Evolutionary conservation across 2,113 vertebrate genomes (phyloP), one percentile per base, ranked within the genome.

Genomic region (Rhabdomys dilectus): DNA sequence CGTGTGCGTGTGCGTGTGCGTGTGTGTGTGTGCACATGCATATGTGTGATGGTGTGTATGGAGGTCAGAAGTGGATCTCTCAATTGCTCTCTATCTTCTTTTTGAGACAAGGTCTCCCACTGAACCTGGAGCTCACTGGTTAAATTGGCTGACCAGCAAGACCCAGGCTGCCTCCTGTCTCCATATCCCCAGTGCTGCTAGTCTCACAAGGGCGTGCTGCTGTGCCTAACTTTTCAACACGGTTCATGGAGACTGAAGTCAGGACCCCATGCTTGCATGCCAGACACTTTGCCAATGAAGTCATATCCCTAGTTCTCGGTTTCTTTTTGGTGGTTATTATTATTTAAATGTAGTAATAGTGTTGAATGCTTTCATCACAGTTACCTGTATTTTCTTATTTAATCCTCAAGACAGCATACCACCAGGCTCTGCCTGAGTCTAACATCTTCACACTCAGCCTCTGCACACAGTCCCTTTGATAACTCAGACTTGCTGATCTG

Each of bases 401-500:
- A 82, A 64, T 48, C 19, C 51, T 66, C 29, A 72, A 21, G 24
- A 80, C 29, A 62, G 56, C n/a, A 13, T 64, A 76, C 6, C 17
- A 48, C 31, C 75, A 42, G 17, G 39, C n/a, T 92, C 45, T 93
- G 78, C 64, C 51, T 70, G 81, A 4, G 15, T 93, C 62, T 84
- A 26, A 76, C 1, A 1, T 72, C 31, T 5, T 31, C 1, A 77
- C 10, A 4, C 8, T 88, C 56, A 88, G 19, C 45, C 19, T 19
- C 31, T 3, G 6, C 58, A 68, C 36, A n/a, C 42, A 19, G 48
- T 81, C 13, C 75, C 73, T n/a, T 78, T 70, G 31, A 78, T 95
- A n/a, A 88, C 51, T 72, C 60, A 80, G 68, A 17, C 39, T 80
- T 96, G 70, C 77, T 96, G 64, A 96, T 81, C 58, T 78, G 24